Evolutionary conservation across 2,113 vertebrate species (phyloP), one percentile per base, ranked within the genome.

Genomic region (Microtus pennsylvanicus): DNA sequence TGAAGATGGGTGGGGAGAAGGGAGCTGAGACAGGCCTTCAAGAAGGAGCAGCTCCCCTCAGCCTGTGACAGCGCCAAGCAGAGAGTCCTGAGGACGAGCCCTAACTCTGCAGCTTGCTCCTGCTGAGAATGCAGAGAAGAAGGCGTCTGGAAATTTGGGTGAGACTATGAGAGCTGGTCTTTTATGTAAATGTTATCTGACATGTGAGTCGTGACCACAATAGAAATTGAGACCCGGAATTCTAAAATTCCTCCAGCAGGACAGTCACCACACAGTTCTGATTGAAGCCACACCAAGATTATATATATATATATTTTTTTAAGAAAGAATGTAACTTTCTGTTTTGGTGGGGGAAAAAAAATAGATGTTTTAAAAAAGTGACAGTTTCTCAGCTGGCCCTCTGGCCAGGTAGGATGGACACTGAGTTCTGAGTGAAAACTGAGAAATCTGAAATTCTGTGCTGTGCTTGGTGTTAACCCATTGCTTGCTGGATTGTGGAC

Each of bases 171-270:
- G 42, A 69, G 55, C 17, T 14, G 65, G 33, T 69, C 88, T 75
- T 95, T 91, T 85, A 88, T 47, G 55, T 42, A 88, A 93, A 95
- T 82, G 87, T 69, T 77, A 70, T 70, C 91, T 90, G 90, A 93
- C 58, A 45, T 2, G 78, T 75, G 50, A 91, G 74, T 83, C 7
- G 33, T n/a, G 91, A 96, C 87, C 91, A 80, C 55, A 85, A 83
- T 61, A 52, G 77, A 91, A 95, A 91, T 33, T 50, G 75, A 87
- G 78, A 81, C 78, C 63, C 11, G 21, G 21, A 8, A 21, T 94
- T 75, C 70, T 77, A 33, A 78, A 89, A 61, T 76, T 70, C 77
- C 70, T 90, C 67, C 38, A 63, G 89, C 8, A 69, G 61, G 42
- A 45, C 7, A 8, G 4, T 65, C 42, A 50, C 77, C 35, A 42